These are phyloP conservation scores for Lepisosteus oculatus DNA, from an alignment of 2,113 vertebrate species.

Conservation along the genomic window DNA sequence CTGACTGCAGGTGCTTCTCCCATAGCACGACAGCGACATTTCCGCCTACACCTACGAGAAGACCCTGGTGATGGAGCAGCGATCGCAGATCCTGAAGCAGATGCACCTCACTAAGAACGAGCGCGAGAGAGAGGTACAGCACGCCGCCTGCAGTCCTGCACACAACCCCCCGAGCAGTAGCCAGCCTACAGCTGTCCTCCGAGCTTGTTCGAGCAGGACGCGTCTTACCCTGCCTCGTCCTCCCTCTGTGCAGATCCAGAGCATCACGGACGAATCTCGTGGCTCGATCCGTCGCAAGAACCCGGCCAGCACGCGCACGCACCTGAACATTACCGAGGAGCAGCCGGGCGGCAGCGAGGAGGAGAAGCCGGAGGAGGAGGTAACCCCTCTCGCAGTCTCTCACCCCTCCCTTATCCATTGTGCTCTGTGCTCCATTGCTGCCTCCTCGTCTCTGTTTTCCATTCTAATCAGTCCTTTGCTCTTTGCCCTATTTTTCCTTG, in stretches of 20 bases:
- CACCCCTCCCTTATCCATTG: slow-evolving; percentile 18
- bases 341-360: slow-evolving; percentile 77
- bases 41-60: slow-evolving; percentile 98
- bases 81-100: slow-evolving; percentile 96
- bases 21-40: slow-evolving; percentile 94
- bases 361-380: slow-evolving; percentile 95
- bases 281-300: slow-evolving; percentile 95
- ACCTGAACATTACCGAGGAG: slow-evolving; percentile 84
- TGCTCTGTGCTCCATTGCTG: slow-evolving; percentile 24
- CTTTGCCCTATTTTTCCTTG: no score
- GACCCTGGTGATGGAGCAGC: slow-evolving; percentile 95
- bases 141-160: background rate
- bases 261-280: slow-evolving; percentile 91
- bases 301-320: slow-evolving; percentile 78
- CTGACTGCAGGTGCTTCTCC: background rate
- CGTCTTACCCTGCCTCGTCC: background rate
- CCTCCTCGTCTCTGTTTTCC: slow-evolving; percentile 44
- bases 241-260: slow-evolving; percentile 79
- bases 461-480: background rate
- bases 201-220: no score
- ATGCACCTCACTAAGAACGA: slow-evolving; percentile 97
- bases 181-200: background rate
- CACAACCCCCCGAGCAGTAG: background rate
- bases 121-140: slow-evolving; percentile 87
- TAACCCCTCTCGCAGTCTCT: slow-evolving; percentile 39